Evolutionary conservation across 2,888 invertebrate species (phyloP).

Genomic region (Gymnocheta viridis): DNA sequence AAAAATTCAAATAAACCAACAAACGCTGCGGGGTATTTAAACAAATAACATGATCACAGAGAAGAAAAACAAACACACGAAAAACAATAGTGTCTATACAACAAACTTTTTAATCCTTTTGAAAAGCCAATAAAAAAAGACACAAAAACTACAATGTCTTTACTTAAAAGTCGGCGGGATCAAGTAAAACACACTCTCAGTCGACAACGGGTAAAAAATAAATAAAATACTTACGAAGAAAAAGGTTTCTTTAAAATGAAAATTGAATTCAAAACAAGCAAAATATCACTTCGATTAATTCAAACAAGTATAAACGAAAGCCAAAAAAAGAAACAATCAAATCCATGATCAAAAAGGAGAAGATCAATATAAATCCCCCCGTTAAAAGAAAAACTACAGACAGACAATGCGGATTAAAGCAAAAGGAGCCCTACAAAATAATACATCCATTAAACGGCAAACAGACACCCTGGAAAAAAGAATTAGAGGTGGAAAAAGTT

Average conservation of each 20-base stretch:
- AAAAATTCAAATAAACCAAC: slow-evolving; percentile 37
- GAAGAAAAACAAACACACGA: slow-evolving; percentile 1
- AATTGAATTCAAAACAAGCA: slow-evolving; percentile 82
- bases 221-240: not conserved
- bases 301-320: slow-evolving; percentile 75
- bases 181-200: slow-evolving; percentile 68
- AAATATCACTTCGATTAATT: slow-evolving; percentile 82
- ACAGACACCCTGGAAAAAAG: not conserved
- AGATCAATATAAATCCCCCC: slow-evolving; percentile 55
- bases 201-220: slow-evolving; percentile 35
- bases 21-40: slow-evolving; percentile 69
- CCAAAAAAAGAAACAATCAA: not conserved
- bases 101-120: slow-evolving; percentile 29
- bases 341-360: slow-evolving; percentile 29
- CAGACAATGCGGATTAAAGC: slow-evolving; percentile 54
- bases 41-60: slow-evolving; percentile 63
- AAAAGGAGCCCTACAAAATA: slow-evolving; percentile 36
- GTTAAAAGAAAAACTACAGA: slow-evolving; percentile 29
- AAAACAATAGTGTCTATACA: slow-evolving; percentile 6
- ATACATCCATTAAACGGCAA: slow-evolving; percentile 7
- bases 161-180: slow-evolving; percentile 71
- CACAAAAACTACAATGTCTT: slow-evolving; percentile 59
- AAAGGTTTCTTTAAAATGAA: slow-evolving; percentile 72
- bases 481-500: not conserved
- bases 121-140: slow-evolving; percentile 26